Base-by-base conservation (phyloP, 2,113 vertebrate species). In the Leiothrix lutea region DNA sequence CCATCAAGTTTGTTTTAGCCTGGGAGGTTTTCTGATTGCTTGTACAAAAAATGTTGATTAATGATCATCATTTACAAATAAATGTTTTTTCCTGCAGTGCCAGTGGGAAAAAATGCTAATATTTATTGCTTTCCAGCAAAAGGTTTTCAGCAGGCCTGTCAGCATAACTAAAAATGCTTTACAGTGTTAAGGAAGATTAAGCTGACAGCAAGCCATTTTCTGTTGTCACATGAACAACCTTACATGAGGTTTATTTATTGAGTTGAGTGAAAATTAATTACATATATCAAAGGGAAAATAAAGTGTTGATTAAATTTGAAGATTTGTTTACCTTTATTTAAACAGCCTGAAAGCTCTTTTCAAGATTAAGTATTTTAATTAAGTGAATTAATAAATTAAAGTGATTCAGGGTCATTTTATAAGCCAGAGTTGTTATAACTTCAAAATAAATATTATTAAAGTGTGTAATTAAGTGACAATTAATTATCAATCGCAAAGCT, bases 281-380 rank as follows among this genome's bases (percentile, higher is more conserved):
- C 90, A 94, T 95, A 96, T 97, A 97, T 96, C 93, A 95, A 96
- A 97, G 79, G 72, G 42, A 57, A 94, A 95, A 97, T 96, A 97
- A 96, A 92, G 87, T 91, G 92, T 95, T 96, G 96, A 96, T 97
- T 97, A 96, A 97, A 97, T 96, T 95, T 96, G 88, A 96, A 97
- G 95, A 95, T 97, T 94, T 96, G 95, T 96, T 97, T 97, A 94
- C 92, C 82, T 95, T 94, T 95, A 93, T 97, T 93, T 91, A 80
- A 96, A 86, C 69, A 96, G 91, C 88, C 97, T 88, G 95, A 96
- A 97, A 97, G 93, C 90, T 93, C 93, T 94, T 94, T 97, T 95
- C 78, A 95, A 95, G 94, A 97, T 97, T 93, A 96, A 96, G 86
- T 95, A 92, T 94, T 96, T 97, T 97, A 96, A 97, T 97, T 96